Percentiles rank a stretch among this genome's conserved stretches.
Evolutionary conservation across 1,140 invertebrate genomes (phyloP).

Genomic region (Chlorops oryzae): DNA sequence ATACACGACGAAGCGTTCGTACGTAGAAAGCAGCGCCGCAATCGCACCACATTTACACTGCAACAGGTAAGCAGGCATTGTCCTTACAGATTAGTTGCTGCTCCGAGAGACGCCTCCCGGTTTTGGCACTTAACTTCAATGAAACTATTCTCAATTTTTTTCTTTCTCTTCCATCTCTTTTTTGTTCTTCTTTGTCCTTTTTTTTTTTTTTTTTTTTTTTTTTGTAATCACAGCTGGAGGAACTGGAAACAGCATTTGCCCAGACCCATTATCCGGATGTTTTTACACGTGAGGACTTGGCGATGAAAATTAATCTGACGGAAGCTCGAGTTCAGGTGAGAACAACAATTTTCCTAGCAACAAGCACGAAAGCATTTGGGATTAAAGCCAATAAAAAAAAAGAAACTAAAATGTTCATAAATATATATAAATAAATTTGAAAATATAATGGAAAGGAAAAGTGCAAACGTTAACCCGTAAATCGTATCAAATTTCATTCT

Average conservation of each 20-base stretch:
- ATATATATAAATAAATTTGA: constrained; percentile 14
- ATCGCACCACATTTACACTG: constrained; percentile 93
- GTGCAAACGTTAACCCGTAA: constrained; percentile 12
- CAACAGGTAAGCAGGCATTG: constrained; percentile 70
- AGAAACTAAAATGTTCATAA: constrained; percentile 27
- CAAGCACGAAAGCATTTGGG: neutral
- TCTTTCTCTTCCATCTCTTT: constrained; percentile 1
- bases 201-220: constrained; percentile 16
- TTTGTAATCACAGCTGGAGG: constrained; percentile 63
- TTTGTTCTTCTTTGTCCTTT: neutral
- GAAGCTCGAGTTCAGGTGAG: constrained; percentile 94
- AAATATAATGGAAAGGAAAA: constrained; percentile 12
- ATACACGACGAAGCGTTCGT: constrained; percentile 96
- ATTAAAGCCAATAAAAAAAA: neutral
- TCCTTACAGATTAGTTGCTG: no score
- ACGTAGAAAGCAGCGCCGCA: constrained; percentile 87
- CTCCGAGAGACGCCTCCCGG: no score
- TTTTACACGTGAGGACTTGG: constrained; percentile 93
- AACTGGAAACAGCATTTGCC: constrained; percentile 93
- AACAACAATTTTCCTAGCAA: constrained; percentile 3
- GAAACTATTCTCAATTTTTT: neutral
- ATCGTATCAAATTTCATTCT: constrained; percentile 44
- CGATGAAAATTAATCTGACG: constrained; percentile 97
- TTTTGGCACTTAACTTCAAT: no score
- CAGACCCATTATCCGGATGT: constrained; percentile 98